phyloP scores from a whole-genome alignment of 2,888 invertebrate species.

The Drosophila gaucha region DNA sequence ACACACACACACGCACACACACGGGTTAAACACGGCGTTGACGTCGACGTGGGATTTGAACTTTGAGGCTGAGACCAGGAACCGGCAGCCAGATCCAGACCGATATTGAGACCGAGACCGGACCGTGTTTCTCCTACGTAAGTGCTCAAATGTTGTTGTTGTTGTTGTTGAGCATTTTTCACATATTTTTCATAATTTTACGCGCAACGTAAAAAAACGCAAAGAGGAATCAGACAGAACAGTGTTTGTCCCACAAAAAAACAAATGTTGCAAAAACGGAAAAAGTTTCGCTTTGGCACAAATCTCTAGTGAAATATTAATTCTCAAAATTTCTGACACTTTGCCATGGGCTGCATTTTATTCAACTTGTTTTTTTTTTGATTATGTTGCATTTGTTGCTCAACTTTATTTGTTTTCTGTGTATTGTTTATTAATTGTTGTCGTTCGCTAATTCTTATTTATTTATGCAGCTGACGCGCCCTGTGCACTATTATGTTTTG shows the following conservation, averaged over 20 bases:
- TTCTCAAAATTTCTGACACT: constrained; percentile 75
- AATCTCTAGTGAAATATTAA: constrained; percentile 78
- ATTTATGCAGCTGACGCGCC: constrained; percentile 44
- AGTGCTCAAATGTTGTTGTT: constrained; percentile 23
- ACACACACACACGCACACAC: constrained; percentile 3
- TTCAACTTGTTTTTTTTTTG: constrained; percentile 31
- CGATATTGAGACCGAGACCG: constrained; percentile 23
- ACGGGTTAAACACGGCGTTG: constrained; percentile 12
- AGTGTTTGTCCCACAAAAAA: constrained; percentile 16
- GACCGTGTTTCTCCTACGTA: constrained; percentile 33
- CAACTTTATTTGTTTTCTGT: constrained; percentile 21
- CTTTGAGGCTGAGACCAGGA: constrained; percentile 26
- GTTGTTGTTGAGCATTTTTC: constrained; percentile 53
- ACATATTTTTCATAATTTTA: constrained; percentile 77
- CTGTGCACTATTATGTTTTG: constrained; percentile 10
- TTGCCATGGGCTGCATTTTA: constrained; percentile 45
- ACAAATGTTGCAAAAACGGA: constrained; percentile 33
- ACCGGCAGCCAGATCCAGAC: constrained; percentile 3
- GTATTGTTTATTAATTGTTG: constrained; percentile 46
- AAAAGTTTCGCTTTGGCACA: constrained; percentile 57
- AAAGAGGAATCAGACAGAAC: constrained; percentile 24
- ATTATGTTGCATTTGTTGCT: constrained; percentile 13
- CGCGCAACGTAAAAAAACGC: constrained; percentile 39
- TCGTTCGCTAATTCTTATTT: constrained; percentile 42
- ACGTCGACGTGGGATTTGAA: constrained; percentile 42